phyloP scores from a whole-genome alignment of 2,113 vertebrate genomes.

The Dolichallabes microphthalmus region DNA sequence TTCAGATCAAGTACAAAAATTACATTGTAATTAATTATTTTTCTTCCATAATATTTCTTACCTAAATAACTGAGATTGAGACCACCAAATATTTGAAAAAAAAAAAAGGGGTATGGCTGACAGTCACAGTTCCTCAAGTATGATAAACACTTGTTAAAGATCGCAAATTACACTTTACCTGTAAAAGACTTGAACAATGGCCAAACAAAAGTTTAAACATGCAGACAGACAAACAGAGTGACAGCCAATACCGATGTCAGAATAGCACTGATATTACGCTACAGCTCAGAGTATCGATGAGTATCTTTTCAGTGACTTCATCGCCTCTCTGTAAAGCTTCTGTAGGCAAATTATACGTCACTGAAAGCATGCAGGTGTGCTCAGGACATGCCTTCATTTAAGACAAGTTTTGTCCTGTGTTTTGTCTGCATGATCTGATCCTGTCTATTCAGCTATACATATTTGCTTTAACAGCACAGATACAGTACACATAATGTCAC shows the following conservation, averaged over 20 bases:
- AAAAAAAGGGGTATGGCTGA: neutral
- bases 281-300: too few relatives aligned
- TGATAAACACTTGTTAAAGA: neutral
- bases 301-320: neutral
- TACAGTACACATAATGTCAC: neutral
- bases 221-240: neutral
- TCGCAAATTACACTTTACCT: too few relatives aligned
- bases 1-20: neutral
- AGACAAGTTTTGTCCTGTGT: neutral
- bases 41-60: neutral
- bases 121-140: neutral
- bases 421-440: neutral
- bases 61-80: neutral
- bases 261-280: too few relatives aligned
- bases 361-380: neutral
- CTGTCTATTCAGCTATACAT: neutral
- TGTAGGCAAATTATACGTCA: neutral
- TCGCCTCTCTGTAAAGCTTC: neutral
- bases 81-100: too few relatives aligned
- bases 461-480: neutral
- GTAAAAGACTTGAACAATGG: too few relatives aligned
- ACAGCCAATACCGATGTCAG: neutral
- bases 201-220: neutral
- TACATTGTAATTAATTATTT: neutral
- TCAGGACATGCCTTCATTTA: neutral